These are phyloP conservation scores for Semaprochilodus insignis DNA, from an alignment of 2,797 vertebrate species.

Conservation along the genomic window DNA sequence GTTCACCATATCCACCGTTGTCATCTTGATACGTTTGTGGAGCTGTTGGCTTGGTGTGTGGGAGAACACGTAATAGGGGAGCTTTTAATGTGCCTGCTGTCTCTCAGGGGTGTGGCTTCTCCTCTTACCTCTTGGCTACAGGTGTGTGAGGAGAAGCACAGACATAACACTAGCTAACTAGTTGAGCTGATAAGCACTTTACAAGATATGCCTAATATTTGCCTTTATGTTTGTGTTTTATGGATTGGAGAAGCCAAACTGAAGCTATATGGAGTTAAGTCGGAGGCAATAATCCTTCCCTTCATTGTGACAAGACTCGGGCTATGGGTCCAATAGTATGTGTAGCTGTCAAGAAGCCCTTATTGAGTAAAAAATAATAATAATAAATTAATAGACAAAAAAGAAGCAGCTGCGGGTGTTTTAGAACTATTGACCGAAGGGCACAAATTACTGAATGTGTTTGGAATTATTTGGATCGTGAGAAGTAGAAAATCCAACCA, in stretches of 20 bases:
- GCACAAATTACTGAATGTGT: no score
- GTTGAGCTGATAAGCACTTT: not conserved
- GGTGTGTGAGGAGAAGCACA: not conserved
- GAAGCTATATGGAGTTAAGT: no score
- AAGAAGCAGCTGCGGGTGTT: no score
- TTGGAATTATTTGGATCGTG: no score
- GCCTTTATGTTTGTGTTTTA: not conserved
- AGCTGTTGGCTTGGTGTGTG: not conserved
- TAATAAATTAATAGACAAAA: no score
- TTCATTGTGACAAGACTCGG: no score
- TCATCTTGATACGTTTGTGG: constrained; percentile 28
- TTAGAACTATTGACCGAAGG: no score
- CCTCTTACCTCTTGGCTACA: constrained; percentile 24
- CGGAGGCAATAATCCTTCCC: no score
- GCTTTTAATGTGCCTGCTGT: constrained; percentile 54
- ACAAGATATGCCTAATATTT: not conserved
- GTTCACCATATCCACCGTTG: constrained; percentile 69
- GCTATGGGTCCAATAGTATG: no score
- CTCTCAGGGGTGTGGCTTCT: constrained; percentile 58
- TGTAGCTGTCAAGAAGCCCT: no score
- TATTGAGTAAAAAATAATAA: no score
- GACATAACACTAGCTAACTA: not conserved
- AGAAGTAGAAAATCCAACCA: no score
- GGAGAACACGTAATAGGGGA: constrained; percentile 21
- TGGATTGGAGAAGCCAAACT: not conserved